A percentile compares a stretch with the other conserved stretches of the same genome.
phyloP scores from a whole-genome alignment of 2,888 invertebrate species.

The Diogma glabrata region DNA sequence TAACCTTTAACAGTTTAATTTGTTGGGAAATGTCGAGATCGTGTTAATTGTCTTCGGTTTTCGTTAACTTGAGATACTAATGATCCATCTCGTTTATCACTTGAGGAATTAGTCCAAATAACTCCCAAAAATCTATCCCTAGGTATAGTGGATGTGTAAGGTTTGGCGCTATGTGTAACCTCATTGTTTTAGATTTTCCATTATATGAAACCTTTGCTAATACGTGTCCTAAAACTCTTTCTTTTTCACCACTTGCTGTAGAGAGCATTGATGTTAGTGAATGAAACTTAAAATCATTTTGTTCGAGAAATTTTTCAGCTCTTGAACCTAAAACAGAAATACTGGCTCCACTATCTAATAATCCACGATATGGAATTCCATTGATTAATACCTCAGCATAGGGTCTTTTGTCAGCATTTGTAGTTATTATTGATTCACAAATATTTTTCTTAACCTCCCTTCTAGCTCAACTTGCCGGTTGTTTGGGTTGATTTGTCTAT shows the following conservation, averaged over 20 bases:
- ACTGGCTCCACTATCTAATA: background rate
- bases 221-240: no score
- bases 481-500: no score
- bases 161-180: background rate
- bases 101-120: background rate
- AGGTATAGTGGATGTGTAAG: background rate
- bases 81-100: background rate
- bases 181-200: background rate
- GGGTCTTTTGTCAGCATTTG: background rate
- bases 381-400: background rate
- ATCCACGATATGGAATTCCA: background rate
- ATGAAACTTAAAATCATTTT: background rate
- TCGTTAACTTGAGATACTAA: background rate
- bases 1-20: no score
- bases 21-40: no score
- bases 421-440: background rate
- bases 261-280: background rate
- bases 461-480: no score
- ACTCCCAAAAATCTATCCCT: constrained; percentile 1
- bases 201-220: background rate
- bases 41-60: no score
- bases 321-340: background rate
- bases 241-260: no score
- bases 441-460: background rate
- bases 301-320: background rate